A percentile compares a stretch with the other conserved stretches of the same genome.
Evolutionary conservation across 2,888 invertebrate genomes (phyloP).

Genomic region (Phyllotreta striolata): DNA sequence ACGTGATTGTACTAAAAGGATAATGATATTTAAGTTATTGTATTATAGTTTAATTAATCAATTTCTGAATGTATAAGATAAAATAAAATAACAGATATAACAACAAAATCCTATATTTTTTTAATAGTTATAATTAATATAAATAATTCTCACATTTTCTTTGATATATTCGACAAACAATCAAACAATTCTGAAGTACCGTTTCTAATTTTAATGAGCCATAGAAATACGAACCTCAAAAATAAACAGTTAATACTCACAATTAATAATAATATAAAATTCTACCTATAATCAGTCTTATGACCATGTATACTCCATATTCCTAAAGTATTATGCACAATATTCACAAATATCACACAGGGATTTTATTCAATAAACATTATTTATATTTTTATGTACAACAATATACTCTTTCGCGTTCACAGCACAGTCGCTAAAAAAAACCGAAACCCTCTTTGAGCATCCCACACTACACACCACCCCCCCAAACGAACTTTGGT

Average conservation of each 20-base stretch:
- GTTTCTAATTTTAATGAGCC: constrained; percentile 13
- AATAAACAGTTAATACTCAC: constrained; percentile 30
- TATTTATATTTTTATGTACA: constrained; percentile 39
- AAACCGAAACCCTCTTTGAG: constrained; percentile 27
- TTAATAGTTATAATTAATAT: constrained; percentile 23
- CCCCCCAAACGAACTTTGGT: constrained; percentile 2
- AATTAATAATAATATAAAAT: constrained; percentile 48
- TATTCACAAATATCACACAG: constrained; percentile 52
- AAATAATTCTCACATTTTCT: constrained; percentile 17
- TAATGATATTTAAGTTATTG: neutral
- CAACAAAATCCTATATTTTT: constrained; percentile 28
- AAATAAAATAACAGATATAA: constrained; percentile 1
- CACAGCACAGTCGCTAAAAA: constrained; percentile 47
- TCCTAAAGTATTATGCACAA: constrained; percentile 48
- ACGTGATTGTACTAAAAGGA: too few species aligned
- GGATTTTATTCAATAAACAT: constrained; percentile 28
- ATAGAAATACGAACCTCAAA: constrained; percentile 40
- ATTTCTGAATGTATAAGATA: neutral
- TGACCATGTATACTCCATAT: constrained; percentile 58
- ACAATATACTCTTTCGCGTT: constrained; percentile 45
- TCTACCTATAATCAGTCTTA: constrained; percentile 54
- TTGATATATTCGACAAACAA: constrained; percentile 7
- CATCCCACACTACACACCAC: neutral
- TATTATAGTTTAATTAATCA: too few species aligned
- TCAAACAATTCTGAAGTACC: constrained; percentile 12